A percentile compares a stretch with the other conserved stretches of the same genome.
Evolutionary conservation across 1,140 invertebrate genomes (phyloP).

Genomic region (Globodera ellingtonae): DNA sequence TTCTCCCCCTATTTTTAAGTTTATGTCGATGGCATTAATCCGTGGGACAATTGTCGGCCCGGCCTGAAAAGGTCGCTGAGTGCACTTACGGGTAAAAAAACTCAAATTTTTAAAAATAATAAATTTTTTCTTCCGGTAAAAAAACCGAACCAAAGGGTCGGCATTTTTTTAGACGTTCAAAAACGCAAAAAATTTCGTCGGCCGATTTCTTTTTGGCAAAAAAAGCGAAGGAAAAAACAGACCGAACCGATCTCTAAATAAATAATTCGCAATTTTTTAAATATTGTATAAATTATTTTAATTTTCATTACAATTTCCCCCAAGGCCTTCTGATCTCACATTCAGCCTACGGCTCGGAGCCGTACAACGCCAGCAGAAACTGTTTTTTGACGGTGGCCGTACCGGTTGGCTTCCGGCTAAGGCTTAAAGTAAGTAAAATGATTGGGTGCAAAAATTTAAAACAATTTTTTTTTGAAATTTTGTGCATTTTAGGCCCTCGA

Average conservation of each 20-base stretch:
- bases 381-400: constrained; percentile 40
- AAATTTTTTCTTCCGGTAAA: not conserved
- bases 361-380: constrained; percentile 33
- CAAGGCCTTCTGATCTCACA: constrained; percentile 34
- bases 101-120: not conserved
- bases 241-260: not conserved
- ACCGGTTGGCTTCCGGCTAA: constrained; percentile 32
- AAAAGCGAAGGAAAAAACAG: too few relatives aligned
- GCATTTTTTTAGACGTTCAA: not conserved
- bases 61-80: constrained; percentile 36
- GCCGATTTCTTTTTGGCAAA: too few relatives aligned
- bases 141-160: not conserved
- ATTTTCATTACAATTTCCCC: too few relatives aligned
- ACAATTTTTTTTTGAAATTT: not conserved
- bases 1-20: constrained; percentile 21
- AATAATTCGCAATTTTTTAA: not conserved
- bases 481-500: constrained; percentile 27
- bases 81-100: constrained; percentile 23
- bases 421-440: constrained; percentile 29
- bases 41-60: constrained; percentile 37
- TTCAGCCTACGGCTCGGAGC: constrained; percentile 25
- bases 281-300: too few relatives aligned
- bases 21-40: constrained; percentile 32
- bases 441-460: not conserved
- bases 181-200: not conserved